phyloP scores from a whole-genome alignment of 2,797 vertebrate genomes.

The Accipiter minullus region DNA sequence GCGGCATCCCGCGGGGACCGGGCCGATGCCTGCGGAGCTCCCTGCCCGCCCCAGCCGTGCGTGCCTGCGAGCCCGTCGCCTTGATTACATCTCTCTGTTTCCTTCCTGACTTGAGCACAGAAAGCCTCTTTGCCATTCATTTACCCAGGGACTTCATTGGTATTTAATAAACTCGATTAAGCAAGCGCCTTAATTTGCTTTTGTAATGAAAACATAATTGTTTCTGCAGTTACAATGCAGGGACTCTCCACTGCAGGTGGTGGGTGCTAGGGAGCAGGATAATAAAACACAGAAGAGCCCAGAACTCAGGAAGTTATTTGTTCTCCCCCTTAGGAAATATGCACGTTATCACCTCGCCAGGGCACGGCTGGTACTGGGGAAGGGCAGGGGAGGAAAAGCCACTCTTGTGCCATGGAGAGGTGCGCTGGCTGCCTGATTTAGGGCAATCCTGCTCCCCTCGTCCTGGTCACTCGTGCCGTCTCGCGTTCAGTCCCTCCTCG shows the following conservation, averaged over 20 bases:
- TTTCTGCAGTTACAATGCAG: conserved; percentile 50
- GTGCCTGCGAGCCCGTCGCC: background rate
- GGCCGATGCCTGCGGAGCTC: background rate
- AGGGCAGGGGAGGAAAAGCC: background rate
- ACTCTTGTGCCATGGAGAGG: rapidly evolving
- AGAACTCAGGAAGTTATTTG: background rate
- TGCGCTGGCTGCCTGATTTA: rapidly evolving
- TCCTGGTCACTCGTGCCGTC: background rate
- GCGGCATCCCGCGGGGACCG: rapidly evolving
- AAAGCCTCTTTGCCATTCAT: conserved; percentile 36
- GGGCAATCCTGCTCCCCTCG: background rate
- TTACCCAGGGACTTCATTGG: conserved; percentile 55
- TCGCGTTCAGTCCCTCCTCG: background rate
- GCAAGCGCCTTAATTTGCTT: conserved; percentile 68
- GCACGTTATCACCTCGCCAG: background rate
- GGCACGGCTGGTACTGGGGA: background rate
- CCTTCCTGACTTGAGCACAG: background rate
- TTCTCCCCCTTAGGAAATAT: background rate
- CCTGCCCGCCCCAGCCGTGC: background rate
- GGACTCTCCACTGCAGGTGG: conserved; percentile 29
- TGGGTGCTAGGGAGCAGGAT: background rate
- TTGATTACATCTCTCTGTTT: background rate
- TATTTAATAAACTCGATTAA: conserved; percentile 71
- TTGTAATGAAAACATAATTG: conserved; percentile 69
- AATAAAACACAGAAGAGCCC: background rate